Evolutionary conservation across 2,888 invertebrate genomes (phyloP), one percentile per base, ranked within the genome.

Genomic region (Agrotis exclamationis): DNA sequence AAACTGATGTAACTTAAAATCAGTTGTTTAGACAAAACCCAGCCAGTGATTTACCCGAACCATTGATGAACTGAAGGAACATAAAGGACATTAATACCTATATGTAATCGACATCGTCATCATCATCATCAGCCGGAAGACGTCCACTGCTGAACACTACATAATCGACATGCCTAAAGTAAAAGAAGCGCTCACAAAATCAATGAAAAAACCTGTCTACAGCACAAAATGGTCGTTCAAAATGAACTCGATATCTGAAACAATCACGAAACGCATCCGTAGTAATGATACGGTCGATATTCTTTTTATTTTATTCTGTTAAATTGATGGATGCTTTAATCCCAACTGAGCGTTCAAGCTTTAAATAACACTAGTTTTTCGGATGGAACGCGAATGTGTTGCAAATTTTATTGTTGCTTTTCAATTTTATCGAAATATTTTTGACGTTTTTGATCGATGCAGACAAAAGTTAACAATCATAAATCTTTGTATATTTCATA

Each of bases 291-390:
- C 60, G 48, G 57, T 54, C 66, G 56, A 64, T 79, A 64, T 70
- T 33, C 59, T 64, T 69, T 39, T 82, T 78, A 62, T 71, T 68
- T 65, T 47, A 44, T 68, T 47, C 11, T 47, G 69, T 63, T 45
- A 7, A 65, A 67, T 78, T 79, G 78, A 78, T 72, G 72, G 72
- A 79, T 63, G 67, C 11, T 64, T 63, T 67, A 79, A 74, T 79
- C 66, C 66, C 66, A 51, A 74, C 50, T 54, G 83, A 64, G 57
- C 64, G n/a, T 70, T 44, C 80, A 65, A 47, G 58, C 54, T 62
- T 79, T 77, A 82, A 82, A 80, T 79, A 82, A 63, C 63, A 74
- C 74, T 74, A 74, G 53, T 67, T 60, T 71, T 77, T 33, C 14
- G 58, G 39, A 60, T 63, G 48, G 14, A 18, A 50, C 2, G 51